Conservation (phyloP, 2,113 vertebrate genomes). For the Brachyistius frenatus region DNA sequence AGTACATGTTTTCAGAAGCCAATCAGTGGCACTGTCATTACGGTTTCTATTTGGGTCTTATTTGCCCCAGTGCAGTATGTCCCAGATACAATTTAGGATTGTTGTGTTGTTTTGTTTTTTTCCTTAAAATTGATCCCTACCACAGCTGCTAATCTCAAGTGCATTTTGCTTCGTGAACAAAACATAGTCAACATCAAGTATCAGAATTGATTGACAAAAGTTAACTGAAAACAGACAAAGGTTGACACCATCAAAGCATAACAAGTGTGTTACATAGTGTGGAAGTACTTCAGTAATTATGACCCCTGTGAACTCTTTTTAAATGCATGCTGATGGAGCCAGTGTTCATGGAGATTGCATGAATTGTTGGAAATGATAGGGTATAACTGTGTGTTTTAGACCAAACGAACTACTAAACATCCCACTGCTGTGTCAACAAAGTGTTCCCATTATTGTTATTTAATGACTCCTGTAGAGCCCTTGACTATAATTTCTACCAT, state of each 20-base stretch:
- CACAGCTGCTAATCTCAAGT: conserved; percentile 87
- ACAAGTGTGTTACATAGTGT: conserved; percentile 73
- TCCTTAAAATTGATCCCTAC: conserved; percentile 52
- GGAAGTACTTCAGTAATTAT: conserved; percentile 59
- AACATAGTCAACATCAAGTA: conserved; percentile 85
- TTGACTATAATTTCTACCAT: conserved; percentile 48
- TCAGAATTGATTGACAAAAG: conserved; percentile 83
- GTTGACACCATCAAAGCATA: conserved; percentile 81
- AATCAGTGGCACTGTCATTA: conserved; percentile 27
- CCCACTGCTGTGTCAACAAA: conserved; percentile 62
- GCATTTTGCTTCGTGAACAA: conserved; percentile 83
- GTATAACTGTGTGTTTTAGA: conserved; percentile 35
- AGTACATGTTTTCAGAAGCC: conserved; percentile 30
- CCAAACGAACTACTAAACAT: conserved; percentile 45
- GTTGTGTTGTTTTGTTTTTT: not conserved
- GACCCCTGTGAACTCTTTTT: conserved; percentile 56
- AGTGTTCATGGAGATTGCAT: conserved; percentile 71
- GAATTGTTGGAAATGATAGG: conserved; percentile 65
- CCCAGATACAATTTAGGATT: not conserved
- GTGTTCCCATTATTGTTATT: conserved; percentile 62
- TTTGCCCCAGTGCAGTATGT: not conserved
- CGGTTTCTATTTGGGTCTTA: conserved; percentile 17
- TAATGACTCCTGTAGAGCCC: conserved; percentile 47
- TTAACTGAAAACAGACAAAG: conserved; percentile 84
- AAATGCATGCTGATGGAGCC: conserved; percentile 73